These are phyloP conservation scores for Heliothis virescens DNA, from an alignment of 1,140 invertebrate species.

Conservation along the genomic window DNA sequence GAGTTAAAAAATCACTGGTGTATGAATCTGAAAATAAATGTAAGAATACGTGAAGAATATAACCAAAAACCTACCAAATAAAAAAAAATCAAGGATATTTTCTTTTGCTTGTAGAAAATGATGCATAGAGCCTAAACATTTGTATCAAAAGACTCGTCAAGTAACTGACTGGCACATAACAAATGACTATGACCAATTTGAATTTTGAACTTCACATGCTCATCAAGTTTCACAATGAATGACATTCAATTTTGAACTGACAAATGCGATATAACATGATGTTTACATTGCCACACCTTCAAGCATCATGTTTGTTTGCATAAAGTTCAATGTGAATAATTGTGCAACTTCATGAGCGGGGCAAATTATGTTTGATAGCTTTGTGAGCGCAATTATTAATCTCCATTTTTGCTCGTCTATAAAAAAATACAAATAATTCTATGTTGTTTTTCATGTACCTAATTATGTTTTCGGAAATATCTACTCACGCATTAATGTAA, in stretches of 20 bases:
- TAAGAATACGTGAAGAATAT: no score
- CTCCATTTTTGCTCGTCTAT: no score
- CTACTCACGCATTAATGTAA: no score
- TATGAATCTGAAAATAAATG: no score
- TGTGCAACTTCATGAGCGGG: slow-evolving; percentile 8
- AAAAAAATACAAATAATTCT: not conserved
- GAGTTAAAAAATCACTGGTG: not conserved
- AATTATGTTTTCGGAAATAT: no score
- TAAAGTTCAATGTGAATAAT: slow-evolving; percentile 17
- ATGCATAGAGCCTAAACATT: no score
- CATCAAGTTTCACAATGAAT: slow-evolving; percentile 18
- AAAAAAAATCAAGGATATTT: no score
- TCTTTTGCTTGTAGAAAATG: no score
- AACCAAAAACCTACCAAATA: no score
- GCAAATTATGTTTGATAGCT: not conserved
- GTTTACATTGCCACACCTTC: not conserved
- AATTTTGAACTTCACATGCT: not conserved
- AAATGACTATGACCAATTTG: not conserved
- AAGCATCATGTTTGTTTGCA: slow-evolving; percentile 5
- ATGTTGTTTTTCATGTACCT: no score
- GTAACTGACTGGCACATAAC: not conserved
- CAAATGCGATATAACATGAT: slow-evolving; percentile 24
- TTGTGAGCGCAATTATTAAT: not conserved
- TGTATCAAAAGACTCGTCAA: no score
- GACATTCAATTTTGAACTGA: not conserved